Evolutionary conservation across 1,140 invertebrate genomes (phyloP).

Genomic region (Macrostomum lignano): DNA sequence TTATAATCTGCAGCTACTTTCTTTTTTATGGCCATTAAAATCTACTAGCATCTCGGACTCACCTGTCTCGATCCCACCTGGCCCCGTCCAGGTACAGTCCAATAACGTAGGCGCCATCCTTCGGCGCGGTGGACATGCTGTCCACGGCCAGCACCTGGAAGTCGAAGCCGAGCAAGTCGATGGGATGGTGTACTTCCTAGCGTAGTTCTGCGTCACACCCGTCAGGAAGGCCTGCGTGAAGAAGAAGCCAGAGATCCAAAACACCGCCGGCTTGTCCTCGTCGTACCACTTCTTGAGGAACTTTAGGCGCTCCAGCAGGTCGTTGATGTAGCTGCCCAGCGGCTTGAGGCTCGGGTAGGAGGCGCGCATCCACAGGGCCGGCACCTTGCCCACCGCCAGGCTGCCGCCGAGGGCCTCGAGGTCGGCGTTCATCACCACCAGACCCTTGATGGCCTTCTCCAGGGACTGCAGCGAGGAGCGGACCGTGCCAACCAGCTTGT

Average conservation of each 20-base stretch:
- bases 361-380: conserved; percentile 25
- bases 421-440: conserved; percentile 27
- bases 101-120: conserved; percentile 26
- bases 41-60: no score
- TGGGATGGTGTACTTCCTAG: conserved; percentile 28
- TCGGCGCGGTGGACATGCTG: conserved; percentile 11
- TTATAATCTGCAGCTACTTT: no score
- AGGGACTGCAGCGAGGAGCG: conserved; percentile 19
- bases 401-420: conserved; percentile 20
- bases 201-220: conserved; percentile 28
- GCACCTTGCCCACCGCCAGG: conserved; percentile 22
- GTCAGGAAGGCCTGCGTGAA: conserved; percentile 30
- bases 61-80: conserved; percentile 18
- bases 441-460: conserved; percentile 28
- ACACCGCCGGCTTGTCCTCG: conserved; percentile 19
- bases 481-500: conserved; percentile 23
- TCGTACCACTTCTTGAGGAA: conserved; percentile 28
- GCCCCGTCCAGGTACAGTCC: conserved; percentile 27
- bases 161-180: conserved; percentile 26
- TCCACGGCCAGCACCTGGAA: conserved; percentile 21
- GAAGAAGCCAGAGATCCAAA: conserved; percentile 29
- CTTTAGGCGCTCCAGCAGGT: conserved; percentile 48
- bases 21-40: no score
- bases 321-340: conserved; percentile 47
- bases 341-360: conserved; percentile 29